A percentile compares a stretch with the other conserved stretches of the same genome.
Conservation (phyloP, 2,888 invertebrate species). For the Norana najaformis region DNA sequence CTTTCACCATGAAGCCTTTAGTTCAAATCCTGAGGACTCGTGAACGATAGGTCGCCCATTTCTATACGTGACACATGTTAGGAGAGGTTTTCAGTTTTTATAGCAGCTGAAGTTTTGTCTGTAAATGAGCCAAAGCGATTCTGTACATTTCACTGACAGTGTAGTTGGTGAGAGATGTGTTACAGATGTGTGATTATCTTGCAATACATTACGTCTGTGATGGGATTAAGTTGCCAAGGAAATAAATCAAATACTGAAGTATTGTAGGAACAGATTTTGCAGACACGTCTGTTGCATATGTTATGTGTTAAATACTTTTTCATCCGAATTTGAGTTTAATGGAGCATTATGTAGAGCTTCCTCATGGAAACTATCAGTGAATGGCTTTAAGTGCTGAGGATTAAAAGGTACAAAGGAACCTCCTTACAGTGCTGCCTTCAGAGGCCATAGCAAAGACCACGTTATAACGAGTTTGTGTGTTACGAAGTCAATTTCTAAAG, state of each 20-base stretch:
- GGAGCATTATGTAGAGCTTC: neutral
- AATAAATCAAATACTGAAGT: neutral
- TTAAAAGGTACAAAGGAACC: neutral
- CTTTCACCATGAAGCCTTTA: neutral
- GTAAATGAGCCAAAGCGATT: neutral
- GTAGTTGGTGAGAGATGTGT: neutral
- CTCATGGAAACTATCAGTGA: neutral
- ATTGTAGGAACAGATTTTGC: neutral
- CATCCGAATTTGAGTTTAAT: neutral
- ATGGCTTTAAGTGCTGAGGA: neutral
- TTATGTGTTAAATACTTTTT: neutral
- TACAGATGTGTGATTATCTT: neutral
- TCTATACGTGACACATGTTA: neutral
- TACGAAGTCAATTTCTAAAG: too few relatives aligned
- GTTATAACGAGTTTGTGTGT: too few relatives aligned
- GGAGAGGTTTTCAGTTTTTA: neutral
- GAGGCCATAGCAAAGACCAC: too few relatives aligned
- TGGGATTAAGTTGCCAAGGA: neutral
- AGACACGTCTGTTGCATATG: neutral
- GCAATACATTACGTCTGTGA: neutral
- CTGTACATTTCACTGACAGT: neutral
- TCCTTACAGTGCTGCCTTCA: too few relatives aligned
- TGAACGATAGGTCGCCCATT: neutral
- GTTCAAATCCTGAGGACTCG: neutral
- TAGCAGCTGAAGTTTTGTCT: too few relatives aligned